Evolutionary conservation across 2,888 invertebrate genomes (phyloP).

Genomic region (Rotaria magnacalcarata): DNA sequence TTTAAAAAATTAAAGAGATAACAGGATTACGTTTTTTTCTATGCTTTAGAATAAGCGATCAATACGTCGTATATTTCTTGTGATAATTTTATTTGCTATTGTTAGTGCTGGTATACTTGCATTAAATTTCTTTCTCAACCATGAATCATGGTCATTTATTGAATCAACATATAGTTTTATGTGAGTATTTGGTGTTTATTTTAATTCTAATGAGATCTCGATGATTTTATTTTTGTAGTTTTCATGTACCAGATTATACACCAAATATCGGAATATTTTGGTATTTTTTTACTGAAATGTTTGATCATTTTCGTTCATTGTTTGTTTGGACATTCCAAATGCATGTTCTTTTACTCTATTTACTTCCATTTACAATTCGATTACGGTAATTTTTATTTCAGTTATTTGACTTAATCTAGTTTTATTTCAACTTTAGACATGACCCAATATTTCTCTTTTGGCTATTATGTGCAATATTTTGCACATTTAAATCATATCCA

Average conservation of each 20-base stretch:
- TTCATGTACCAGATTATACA: conserved; percentile 76
- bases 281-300: conserved; percentile 99
- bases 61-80: not conserved
- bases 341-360: conserved; percentile 78
- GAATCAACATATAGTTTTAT: conserved; percentile 17
- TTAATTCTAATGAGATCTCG: not conserved
- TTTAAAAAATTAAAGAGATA: not conserved
- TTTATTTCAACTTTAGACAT: conserved; percentile 52
- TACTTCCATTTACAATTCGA: conserved; percentile 70
- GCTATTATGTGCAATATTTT: conserved; percentile 65
- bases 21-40: not conserved
- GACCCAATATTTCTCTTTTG: conserved; percentile 61
- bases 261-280: conserved; percentile 97
- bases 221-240: not conserved
- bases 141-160: conserved; percentile 33
- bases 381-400: conserved; percentile 60
- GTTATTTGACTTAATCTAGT: conserved; percentile 35
- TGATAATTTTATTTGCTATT: not conserved
- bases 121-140: not conserved
- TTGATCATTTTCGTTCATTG: conserved; percentile 90
- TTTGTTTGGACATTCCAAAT: conserved; percentile 95
- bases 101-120: not conserved
- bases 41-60: not conserved
- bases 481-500: conserved; percentile 94
- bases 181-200: not conserved